Evolutionary conservation across 1,140 invertebrate genomes (phyloP).

Genomic region (Bombus huntii): DNA sequence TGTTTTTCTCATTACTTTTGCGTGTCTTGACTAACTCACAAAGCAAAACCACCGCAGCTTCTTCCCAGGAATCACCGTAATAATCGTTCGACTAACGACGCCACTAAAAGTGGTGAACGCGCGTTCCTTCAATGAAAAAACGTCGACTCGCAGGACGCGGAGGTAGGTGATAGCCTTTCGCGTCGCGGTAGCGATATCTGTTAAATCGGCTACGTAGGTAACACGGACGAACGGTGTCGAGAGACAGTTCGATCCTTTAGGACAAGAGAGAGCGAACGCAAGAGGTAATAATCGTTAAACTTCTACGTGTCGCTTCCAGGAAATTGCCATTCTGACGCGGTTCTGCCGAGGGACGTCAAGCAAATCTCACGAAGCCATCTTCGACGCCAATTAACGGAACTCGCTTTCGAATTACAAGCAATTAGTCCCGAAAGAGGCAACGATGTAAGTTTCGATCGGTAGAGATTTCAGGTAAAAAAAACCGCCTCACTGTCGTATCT

Average conservation of each 20-base stretch:
- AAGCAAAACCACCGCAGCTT: background rate
- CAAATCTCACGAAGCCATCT: background rate
- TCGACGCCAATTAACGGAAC: constrained; percentile 23
- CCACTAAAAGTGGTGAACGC: background rate
- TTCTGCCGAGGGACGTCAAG: background rate
- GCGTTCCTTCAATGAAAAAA: background rate
- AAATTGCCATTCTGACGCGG: background rate
- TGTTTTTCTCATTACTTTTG: no score
- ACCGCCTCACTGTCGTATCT: background rate
- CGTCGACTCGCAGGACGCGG: background rate
- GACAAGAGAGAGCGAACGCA: no score
- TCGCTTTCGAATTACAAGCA: constrained; percentile 6
- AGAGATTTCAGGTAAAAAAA: no score
- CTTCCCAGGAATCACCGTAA: background rate
- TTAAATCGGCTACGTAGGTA: background rate
- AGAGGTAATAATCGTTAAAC: constrained; percentile 3
- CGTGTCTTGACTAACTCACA: background rate
- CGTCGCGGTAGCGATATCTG: background rate
- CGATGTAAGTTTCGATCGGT: background rate
- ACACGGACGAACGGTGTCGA: background rate
- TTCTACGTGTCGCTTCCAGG: background rate
- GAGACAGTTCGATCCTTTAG: background rate
- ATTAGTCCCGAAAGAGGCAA: background rate
- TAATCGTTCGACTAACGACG: background rate
- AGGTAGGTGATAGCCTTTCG: background rate